Evolutionary conservation across 64 coral and sea anemone genomes (phyloP), one percentile per base, ranked within the genome.

Genomic region (Dendronephthya gigantea): DNA sequence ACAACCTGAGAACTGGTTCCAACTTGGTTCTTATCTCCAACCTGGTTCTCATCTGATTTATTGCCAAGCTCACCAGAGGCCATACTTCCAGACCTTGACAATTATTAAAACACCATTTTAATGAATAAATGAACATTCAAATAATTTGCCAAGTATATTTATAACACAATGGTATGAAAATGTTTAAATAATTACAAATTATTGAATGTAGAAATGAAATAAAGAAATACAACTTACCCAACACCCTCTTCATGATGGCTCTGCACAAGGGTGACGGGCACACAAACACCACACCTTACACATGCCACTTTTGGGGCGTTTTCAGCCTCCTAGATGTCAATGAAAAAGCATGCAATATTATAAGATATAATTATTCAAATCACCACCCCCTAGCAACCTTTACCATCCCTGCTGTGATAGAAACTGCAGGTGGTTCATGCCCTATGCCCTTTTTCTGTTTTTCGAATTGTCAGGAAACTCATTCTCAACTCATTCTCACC

Each of bases 281-380:
- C 72, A 79, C 72, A 79, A 79, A 19, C 72, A 79, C 72, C 72
- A 79, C 72, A 79, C n/a, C 72, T 79, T 79, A 79, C 8, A 79
- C 72, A 79, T 79, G 72, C 72, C 72, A 79, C 72, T 79, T 79
- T 79, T 79, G 72, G 72, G 72, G 72, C 36, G 72, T 79, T 79
- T 79, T 79, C 72, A 19, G 30, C 72, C 72, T 79, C 36, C 72
- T 79, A 34, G 72, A 19, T 79, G 22, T 79, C 72, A 79, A 79
- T 79, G 72, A 79, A 79, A 79, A 79, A 36, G 0, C 72, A 79
- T 79, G 72, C 72, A 33, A 12, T 15, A 11, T 45, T n/a, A n/a
- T n/a, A n/a, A n/a, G n/a, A n/a, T n/a, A n/a, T n/a, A n/a, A n/a
- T n/a, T n/a, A n/a, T n/a, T n/a, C n/a, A n/a, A n/a, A n/a, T n/a